Base-by-base conservation (phyloP, 2,888 invertebrate species). In the Callosobruchus maculatus region DNA sequence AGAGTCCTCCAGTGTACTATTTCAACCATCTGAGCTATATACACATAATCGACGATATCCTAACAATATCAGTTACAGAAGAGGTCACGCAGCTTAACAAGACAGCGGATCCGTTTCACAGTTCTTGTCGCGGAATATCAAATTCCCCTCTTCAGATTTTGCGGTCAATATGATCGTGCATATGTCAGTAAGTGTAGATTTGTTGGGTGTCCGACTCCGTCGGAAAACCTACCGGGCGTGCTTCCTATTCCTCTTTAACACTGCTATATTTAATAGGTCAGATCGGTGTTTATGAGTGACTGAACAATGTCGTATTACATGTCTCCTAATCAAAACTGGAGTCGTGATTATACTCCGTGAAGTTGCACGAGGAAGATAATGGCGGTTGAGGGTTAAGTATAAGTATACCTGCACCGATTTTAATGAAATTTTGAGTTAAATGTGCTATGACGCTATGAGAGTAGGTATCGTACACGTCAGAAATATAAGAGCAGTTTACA, bases 241-340 rank as follows among this genome's bases (percentile, higher is more conserved):
- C 74, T 80, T 81, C 81, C 81, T 77, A 79, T 79, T 81, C 80
- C 80, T 81, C 80, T 78, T 75, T 75, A 71, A 76, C 77, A 75
- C 22, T 72, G 67, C 72, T 76, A 72, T 76, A 74, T 74, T 73
- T 73, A 75, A 74, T 75, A 73, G 73, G 75, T 76, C 77, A 74
- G 73, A 77, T 73, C 74, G 71, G 74, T 77, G 73, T 68, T 68
- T 68, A 67, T 71, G 70, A 74, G 69, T 26, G 26, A 26, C n/a
- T n/a, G n/a, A n/a, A n/a, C n/a, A n/a, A n/a, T n/a, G n/a, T n/a
- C n/a, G n/a, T n/a, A n/a, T n/a, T n/a, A n/a, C n/a, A n/a, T n/a
- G n/a, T n/a, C n/a, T n/a, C n/a, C n/a, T n/a, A n/a, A n/a, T n/a
- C n/a, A n/a, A n/a, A n/a, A n/a, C n/a, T n/a, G n/a, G n/a, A n/a